Evolutionary conservation across 2,888 invertebrate genomes (phyloP), one percentile per base, ranked within the genome.

Genomic region (Hipparchia semele): DNA sequence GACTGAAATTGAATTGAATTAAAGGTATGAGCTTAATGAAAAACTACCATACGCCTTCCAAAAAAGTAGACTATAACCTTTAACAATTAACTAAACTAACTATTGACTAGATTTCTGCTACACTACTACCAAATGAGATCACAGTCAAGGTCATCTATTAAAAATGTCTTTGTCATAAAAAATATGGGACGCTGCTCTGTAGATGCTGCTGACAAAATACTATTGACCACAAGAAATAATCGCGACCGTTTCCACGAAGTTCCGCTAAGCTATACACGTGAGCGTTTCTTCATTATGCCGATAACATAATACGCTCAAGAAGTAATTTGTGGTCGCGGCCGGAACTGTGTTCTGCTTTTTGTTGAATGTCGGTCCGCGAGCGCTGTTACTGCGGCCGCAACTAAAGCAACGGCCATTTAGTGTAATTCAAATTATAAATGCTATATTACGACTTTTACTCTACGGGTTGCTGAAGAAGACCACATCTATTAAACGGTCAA

Each of bases 311-410:
- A 58, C 58, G 13, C 23, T 58, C 58, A 58, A 58, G 56, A 6
- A 56, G 58, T 58, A 58, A 58, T 58, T 58, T 58, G 58, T 58
- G 58, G 58, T 58, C 23, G 58, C 58, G 58, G 54, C n/a, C 8
- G 58, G 58, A 6, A 6, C 13, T 13, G 39, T 56, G 56, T 9
- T 8, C 23, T 23, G 58, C 7, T 58, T 58, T 58, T 58, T 58
- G 58, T 23, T 58, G 13, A 2, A 13, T 6, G 13, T 56, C 13
- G 56, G 56, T 56, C 7, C 1, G 13, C 13, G 8, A 7, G 58
- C 13, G 3, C 23, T 13, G 58, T 23, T 9, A 7, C 8, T 23
- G 23, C 8, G 7, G 13, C 58, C 58, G 23, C 58, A 58, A 23
- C 58, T 58, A 8, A 23, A 23, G 13, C 58, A 23, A 13, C 8